phyloP scores from a whole-genome alignment of 2,797 vertebrate genomes.

The Melanotaenia pygmaea region DNA sequence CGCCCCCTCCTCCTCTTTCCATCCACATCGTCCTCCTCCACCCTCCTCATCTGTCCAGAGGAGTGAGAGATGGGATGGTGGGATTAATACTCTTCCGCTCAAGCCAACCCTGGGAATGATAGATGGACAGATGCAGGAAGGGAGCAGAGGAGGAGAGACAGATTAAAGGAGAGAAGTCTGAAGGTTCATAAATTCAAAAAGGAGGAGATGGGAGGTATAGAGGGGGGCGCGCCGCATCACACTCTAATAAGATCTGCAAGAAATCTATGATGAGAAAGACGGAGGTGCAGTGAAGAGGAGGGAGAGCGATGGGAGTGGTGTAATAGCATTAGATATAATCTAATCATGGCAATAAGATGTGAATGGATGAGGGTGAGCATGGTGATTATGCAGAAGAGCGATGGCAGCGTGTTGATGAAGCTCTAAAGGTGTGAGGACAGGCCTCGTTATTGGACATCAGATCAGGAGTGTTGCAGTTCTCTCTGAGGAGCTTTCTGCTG shows the following conservation, averaged over 20 bases:
- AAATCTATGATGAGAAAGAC: constrained; percentile 75
- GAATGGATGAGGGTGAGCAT: constrained; percentile 76
- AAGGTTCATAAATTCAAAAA: constrained; percentile 83
- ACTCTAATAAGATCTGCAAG: constrained; percentile 80
- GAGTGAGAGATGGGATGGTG: constrained; percentile 82
- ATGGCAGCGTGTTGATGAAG: constrained; percentile 64
- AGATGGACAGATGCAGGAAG: constrained; percentile 84
- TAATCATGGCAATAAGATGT: constrained; percentile 80
- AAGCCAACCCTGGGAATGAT: constrained; percentile 84
- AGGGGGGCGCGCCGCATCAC: constrained; percentile 80
- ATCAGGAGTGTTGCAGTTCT: constrained; percentile 32
- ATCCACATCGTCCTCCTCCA: constrained; percentile 54
- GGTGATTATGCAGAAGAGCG: constrained; percentile 77
- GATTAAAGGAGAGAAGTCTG: constrained; percentile 82
- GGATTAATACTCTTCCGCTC: constrained; percentile 85
- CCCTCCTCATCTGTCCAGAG: constrained; percentile 80
- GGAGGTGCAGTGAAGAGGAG: constrained; percentile 41
- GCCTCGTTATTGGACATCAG: constrained; percentile 49
- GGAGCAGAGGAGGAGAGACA: constrained; percentile 71
- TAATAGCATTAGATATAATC: constrained; percentile 81
- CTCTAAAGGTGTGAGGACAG: constrained; percentile 57
- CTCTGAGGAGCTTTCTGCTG: constrained; percentile 20
- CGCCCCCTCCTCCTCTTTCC: constrained; percentile 19
- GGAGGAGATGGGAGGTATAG: constrained; percentile 6
- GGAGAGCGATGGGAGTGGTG: constrained; percentile 56